phyloP scores from a whole-genome alignment of 2,797 vertebrate genomes.

The Enteromius fasciolatus region DNA sequence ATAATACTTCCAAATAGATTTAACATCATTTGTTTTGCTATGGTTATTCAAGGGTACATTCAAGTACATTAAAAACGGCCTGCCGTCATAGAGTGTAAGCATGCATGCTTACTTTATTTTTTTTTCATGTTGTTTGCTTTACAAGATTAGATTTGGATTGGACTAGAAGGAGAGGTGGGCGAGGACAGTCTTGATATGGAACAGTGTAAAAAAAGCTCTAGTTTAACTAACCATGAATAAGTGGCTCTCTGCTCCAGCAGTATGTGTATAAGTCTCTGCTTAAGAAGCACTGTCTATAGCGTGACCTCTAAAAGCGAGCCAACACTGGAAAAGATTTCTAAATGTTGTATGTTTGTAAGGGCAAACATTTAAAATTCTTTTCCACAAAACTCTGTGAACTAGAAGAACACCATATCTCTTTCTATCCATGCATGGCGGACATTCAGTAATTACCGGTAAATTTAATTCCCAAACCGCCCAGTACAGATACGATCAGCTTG shows the following conservation, averaged over 20 bases:
- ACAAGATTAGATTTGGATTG: conserved; percentile 23
- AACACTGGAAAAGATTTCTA: background rate
- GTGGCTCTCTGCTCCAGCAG: conserved; percentile 1
- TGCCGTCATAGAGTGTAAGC: conserved; percentile 13
- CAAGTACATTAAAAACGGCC: conserved; percentile 4
- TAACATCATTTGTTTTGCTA: background rate
- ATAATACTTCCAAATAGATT: conserved; percentile 8
- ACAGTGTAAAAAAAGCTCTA: conserved; percentile 32
- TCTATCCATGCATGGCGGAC: conserved; percentile 46
- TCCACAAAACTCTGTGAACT: conserved; percentile 21
- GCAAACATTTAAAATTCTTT: conserved; percentile 5
- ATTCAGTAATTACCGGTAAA: conserved; percentile 34
- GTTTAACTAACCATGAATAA: conserved; percentile 44
- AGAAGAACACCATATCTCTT: conserved; percentile 43
- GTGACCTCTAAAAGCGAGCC: conserved; percentile 26
- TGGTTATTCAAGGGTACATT: conserved; percentile 4
- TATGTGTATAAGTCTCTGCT: conserved; percentile 36
- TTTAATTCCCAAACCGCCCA: conserved; percentile 28
- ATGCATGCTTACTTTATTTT: background rate
- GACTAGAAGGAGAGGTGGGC: conserved; percentile 5
- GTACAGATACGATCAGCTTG: conserved; percentile 25
- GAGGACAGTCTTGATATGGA: background rate
- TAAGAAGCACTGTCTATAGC: conserved; percentile 11
- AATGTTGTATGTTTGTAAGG: conserved; percentile 25
- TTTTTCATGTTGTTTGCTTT: conserved; percentile 36